These are phyloP conservation scores for Apocheima hispidaria DNA, from an alignment of 2,888 invertebrate genomes.

Conservation along the genomic window DNA sequence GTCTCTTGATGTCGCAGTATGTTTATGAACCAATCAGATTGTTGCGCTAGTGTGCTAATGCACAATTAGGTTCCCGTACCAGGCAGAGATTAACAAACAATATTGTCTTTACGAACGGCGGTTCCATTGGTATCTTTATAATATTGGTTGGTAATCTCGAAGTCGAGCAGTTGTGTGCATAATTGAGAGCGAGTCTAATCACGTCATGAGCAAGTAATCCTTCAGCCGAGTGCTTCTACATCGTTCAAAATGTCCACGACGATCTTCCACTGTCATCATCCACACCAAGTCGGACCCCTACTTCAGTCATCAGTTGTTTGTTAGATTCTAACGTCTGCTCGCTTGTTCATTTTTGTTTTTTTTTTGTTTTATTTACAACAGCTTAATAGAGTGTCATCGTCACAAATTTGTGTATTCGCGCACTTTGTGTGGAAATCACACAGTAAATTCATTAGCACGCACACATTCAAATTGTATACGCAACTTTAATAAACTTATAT, in stretches of 20 bases:
- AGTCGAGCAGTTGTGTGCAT: constrained; percentile 72
- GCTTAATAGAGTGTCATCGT: constrained; percentile 59
- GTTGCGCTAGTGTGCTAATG: constrained; percentile 85
- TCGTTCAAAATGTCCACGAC: constrained; percentile 51
- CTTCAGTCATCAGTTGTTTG: constrained; percentile 52
- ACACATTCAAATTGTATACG: constrained; percentile 49
- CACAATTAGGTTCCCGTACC: constrained; percentile 79
- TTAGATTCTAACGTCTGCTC: constrained; percentile 63
- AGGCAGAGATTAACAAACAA: constrained; percentile 48
- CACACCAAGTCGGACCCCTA: constrained; percentile 49
- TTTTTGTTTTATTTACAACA: constrained; percentile 51
- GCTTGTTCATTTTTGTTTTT: constrained; percentile 57
- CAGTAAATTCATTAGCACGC: constrained; percentile 44
- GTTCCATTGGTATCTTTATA: constrained; percentile 29
- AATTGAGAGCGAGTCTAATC: constrained; percentile 68
- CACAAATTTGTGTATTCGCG: constrained; percentile 55
- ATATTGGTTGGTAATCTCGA: constrained; percentile 74
- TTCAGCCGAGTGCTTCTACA: constrained; percentile 63
- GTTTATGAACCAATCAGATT: constrained; percentile 81
- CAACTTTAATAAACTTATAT: constrained; percentile 6
- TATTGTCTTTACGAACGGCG: constrained; percentile 27
- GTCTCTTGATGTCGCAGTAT: constrained; percentile 86
- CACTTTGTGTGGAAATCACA: constrained; percentile 48
- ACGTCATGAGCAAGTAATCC: constrained; percentile 68
- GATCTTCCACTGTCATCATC: constrained; percentile 52